A percentile compares a stretch with the other conserved stretches of the same genome.
phyloP scores from a whole-genome alignment of 2,797 vertebrate genomes.

The Naso thynnoides region DNA sequence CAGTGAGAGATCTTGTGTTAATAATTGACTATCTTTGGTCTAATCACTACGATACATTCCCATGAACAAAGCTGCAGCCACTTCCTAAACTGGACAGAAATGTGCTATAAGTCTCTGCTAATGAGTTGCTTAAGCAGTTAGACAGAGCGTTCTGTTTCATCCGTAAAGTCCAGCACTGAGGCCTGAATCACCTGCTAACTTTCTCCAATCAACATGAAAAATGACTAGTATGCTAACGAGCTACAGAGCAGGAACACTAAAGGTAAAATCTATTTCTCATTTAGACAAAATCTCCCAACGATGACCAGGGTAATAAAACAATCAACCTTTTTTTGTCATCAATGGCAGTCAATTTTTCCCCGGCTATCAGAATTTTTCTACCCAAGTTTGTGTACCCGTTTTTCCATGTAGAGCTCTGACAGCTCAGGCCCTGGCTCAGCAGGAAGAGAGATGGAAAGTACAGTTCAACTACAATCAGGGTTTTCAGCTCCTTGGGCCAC shows the following conservation, averaged over 20 bases:
- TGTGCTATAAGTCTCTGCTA: slow-evolving; percentile 49
- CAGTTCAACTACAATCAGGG: slow-evolving; percentile 29
- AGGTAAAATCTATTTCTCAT: slow-evolving; percentile 61
- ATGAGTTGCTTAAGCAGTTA: slow-evolving; percentile 67
- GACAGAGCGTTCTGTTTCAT: slow-evolving; percentile 51
- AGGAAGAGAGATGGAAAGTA: slow-evolving; percentile 25
- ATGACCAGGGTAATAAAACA: slow-evolving; percentile 47
- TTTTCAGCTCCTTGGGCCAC: slow-evolving; percentile 38
- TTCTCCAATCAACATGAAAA: slow-evolving; percentile 53
- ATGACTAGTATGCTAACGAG: slow-evolving; percentile 54
- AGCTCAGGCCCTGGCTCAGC: slow-evolving; percentile 21
- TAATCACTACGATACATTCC: slow-evolving; percentile 24
- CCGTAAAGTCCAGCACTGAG: slow-evolving; percentile 50
- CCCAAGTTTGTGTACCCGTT: slow-evolving; percentile 2
- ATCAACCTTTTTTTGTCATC: slow-evolving; percentile 41
- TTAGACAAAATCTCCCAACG: slow-evolving; percentile 49
- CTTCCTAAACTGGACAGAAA: slow-evolving; percentile 21
- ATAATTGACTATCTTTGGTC: too few species aligned
- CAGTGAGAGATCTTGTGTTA: too few species aligned
- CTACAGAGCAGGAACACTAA: slow-evolving; percentile 40
- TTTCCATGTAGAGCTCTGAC: slow-evolving; percentile 49
- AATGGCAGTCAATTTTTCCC: slow-evolving; percentile 43
- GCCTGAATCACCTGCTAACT: slow-evolving; percentile 44
- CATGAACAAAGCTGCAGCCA: slow-evolving; percentile 16
- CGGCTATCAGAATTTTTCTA: slow-evolving; percentile 37